A percentile compares a stretch with the other conserved stretches of the same genome.
phyloP scores from a whole-genome alignment of 2,113 vertebrate species.

The Phaethornis superciliosus region DNA sequence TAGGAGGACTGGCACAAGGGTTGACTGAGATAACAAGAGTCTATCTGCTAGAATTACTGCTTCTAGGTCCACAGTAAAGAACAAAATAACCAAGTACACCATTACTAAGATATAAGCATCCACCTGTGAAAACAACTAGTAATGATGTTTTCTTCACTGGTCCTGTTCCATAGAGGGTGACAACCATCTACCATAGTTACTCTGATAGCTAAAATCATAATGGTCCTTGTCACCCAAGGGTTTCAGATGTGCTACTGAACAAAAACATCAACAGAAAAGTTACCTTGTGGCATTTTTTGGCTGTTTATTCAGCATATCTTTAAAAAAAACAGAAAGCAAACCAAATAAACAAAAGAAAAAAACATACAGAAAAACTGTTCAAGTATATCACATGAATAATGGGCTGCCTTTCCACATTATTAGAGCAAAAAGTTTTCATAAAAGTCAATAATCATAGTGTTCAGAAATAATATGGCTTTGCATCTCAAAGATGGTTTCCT shows the following conservation, averaged over 20 bases:
- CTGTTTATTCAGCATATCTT: not conserved
- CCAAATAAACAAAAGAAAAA: too few relatives aligned
- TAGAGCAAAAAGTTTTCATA: not conserved
- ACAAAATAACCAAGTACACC: not conserved
- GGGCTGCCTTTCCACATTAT: not conserved
- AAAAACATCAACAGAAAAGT: not conserved
- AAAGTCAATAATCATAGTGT: not conserved
- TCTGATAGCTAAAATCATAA: not conserved
- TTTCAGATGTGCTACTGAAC: not conserved
- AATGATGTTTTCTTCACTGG: not conserved
- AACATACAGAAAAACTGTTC: not conserved
- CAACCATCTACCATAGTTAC: not conserved
- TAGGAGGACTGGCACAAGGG: not conserved
- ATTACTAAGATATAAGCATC: not conserved
- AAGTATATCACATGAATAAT: not conserved
- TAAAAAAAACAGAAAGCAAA: not conserved
- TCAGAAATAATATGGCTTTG: not conserved
- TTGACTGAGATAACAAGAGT: not conserved
- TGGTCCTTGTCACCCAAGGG: not conserved
- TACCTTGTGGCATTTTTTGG: not conserved
- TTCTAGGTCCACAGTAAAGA: not conserved
- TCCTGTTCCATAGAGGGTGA: not conserved
- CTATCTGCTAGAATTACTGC: not conserved
- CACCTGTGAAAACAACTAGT: not conserved
- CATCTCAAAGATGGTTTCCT: not conserved